A percentile compares a stretch with the other conserved stretches of the same genome.
These are phyloP conservation scores for Tetragnatha versicolor DNA, from an alignment of 1,140 invertebrate genomes.

Conservation along the genomic window DNA sequence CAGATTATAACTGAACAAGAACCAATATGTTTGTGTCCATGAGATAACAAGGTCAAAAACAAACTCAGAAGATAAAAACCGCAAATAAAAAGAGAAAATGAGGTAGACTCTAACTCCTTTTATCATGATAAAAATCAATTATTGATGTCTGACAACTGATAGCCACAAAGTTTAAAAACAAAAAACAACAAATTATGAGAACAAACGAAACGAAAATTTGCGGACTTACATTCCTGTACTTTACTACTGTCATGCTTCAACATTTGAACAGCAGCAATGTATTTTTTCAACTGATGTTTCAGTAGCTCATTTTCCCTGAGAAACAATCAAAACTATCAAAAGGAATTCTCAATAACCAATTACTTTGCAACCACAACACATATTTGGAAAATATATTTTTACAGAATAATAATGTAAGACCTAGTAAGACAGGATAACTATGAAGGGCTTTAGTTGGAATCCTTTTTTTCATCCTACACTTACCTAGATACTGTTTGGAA, in stretches of 20 bases:
- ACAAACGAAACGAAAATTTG: not conserved
- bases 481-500: conserved; percentile 66
- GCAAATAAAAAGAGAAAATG: no score
- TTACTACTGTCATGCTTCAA: conserved; percentile 71
- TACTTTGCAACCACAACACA: no score
- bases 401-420: not conserved
- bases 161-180: no score
- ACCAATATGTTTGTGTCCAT: no score
- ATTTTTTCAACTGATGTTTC: conserved; percentile 87
- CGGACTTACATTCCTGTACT: conserved; percentile 61
- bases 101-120: no score
- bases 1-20: no score
- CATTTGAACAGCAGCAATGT: conserved; percentile 88
- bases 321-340: conserved; percentile 22
- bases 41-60: no score
- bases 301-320: conserved; percentile 84
- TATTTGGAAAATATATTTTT: not conserved
- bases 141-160: no score
- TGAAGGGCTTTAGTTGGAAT: not conserved
- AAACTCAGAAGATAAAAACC: no score
- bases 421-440: not conserved
- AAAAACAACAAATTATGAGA: no score
- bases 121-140: no score
- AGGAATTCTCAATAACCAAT: not conserved
- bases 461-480: conserved; percentile 9